Conservation (phyloP, 1,140 invertebrate species). For the Pseudobourletiella spinata region DNA sequence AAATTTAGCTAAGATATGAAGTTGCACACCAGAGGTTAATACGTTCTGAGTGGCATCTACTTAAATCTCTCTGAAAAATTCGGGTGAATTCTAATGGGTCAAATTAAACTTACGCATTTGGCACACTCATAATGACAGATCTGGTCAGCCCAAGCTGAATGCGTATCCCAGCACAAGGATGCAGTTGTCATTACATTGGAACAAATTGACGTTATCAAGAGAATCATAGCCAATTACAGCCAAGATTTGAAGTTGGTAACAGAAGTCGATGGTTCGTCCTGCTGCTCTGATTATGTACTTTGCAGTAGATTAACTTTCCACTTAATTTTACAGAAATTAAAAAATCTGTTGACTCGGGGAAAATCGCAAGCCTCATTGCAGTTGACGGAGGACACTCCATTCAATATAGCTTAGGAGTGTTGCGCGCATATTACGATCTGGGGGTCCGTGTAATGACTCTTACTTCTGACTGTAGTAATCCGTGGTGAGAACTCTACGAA, state of each 20-base stretch:
- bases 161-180: too few relatives aligned
- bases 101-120: too few relatives aligned
- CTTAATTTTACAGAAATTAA: conserved; percentile 43
- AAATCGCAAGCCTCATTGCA: conserved; percentile 45
- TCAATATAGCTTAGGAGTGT: conserved; percentile 43
- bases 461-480: conserved; percentile 46
- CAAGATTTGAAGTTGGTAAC: conserved; percentile 61
- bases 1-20: too few relatives aligned
- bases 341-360: conserved; percentile 40
- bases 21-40: too few relatives aligned
- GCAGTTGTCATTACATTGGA: conserved; percentile 36
- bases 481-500: conserved; percentile 41
- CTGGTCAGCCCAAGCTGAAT: neutral
- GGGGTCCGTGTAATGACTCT: conserved; percentile 47
- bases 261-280: conserved; percentile 52
- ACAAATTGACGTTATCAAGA: conserved; percentile 43
- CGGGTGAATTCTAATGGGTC: too few relatives aligned
- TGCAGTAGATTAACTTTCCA: neutral
- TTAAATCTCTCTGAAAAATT: too few relatives aligned
- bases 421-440: conserved; percentile 45
- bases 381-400: conserved; percentile 47
- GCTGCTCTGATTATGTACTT: neutral
- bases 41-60: too few relatives aligned
- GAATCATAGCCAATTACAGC: conserved; percentile 73
- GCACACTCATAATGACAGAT: too few relatives aligned